These are phyloP conservation scores for Scortum barcoo DNA, from an alignment of 2,113 vertebrate genomes.

Conservation along the genomic window DNA sequence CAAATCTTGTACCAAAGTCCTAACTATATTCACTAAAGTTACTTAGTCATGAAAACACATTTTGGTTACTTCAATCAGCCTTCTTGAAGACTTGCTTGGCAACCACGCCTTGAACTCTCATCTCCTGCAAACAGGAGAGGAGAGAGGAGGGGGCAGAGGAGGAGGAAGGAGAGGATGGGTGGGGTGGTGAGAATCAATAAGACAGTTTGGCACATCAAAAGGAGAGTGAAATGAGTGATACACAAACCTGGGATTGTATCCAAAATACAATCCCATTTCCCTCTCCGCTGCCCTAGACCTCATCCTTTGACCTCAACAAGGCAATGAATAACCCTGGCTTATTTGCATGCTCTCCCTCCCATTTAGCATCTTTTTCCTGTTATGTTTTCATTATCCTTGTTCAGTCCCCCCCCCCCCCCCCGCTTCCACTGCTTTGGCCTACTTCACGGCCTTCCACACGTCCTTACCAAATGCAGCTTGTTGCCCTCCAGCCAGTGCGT, in stretches of 20 bases:
- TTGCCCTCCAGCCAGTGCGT: conserved; percentile 92
- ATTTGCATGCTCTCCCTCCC: conserved; percentile 53
- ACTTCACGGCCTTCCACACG: neutral
- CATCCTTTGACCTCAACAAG: conserved; percentile 42
- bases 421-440: neutral
- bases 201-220: conserved; percentile 49
- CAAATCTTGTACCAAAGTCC: neutral
- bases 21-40: conserved; percentile 9
- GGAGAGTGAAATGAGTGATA: conserved; percentile 24
- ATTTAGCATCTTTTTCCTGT: conserved; percentile 1
- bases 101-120: conserved; percentile 88
- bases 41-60: neutral
- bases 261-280: conserved; percentile 20
- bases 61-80: conserved; percentile 75
- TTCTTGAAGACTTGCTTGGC: conserved; percentile 94
- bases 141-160: neutral
- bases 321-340: neutral
- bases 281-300: neutral
- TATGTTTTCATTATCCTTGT: conserved; percentile 32
- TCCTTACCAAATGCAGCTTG: conserved; percentile 90
- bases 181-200: conserved; percentile 4
- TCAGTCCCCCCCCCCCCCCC: neutral
- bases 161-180: neutral
- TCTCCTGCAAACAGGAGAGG: conserved; percentile 84
- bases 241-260: conserved; percentile 21